A percentile compares a stretch with the other conserved stretches of the same genome.
Conservation (phyloP, 2,888 invertebrate genomes). For the Megalurothrips usitatus region DNA sequence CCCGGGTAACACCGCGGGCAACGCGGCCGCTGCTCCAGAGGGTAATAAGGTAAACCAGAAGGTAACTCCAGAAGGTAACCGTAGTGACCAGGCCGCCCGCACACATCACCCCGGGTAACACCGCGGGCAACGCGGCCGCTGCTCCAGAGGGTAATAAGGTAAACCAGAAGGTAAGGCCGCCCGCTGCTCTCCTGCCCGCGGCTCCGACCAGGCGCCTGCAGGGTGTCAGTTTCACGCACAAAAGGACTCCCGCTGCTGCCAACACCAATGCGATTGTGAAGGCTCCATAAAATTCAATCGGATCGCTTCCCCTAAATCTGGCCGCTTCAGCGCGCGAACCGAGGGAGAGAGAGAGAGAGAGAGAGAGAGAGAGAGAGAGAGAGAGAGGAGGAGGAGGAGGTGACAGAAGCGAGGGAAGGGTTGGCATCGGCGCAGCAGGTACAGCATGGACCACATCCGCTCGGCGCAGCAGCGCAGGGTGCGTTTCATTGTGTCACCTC, state of each 20-base stretch:
- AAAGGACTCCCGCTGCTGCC: not conserved
- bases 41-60: too few relatives aligned
- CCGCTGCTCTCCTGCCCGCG: too few relatives aligned
- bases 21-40: too few relatives aligned
- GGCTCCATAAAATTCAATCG: slow-evolving; percentile 2
- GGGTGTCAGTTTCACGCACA: too few relatives aligned
- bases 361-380: not conserved
- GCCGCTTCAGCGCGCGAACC: not conserved
- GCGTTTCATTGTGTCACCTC: slow-evolving; percentile 2
- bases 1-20: too few relatives aligned
- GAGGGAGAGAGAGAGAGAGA: not conserved
- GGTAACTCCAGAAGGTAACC: too few relatives aligned
- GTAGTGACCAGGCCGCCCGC: too few relatives aligned
- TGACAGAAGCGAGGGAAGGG: not conserved
- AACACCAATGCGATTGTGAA: slow-evolving; percentile 11
- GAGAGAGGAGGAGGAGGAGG: not conserved
- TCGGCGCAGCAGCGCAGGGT: not conserved
- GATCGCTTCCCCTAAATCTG: slow-evolving; percentile 6
- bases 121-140: too few relatives aligned
- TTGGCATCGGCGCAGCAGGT: not conserved
- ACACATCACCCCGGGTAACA: too few relatives aligned
- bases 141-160: too few relatives aligned
- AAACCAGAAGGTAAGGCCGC: too few relatives aligned
- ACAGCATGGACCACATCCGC: not conserved
- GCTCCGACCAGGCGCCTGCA: too few relatives aligned